Conservation (phyloP, 1,140 invertebrate species). For the Nasonia longicornis region DNA sequence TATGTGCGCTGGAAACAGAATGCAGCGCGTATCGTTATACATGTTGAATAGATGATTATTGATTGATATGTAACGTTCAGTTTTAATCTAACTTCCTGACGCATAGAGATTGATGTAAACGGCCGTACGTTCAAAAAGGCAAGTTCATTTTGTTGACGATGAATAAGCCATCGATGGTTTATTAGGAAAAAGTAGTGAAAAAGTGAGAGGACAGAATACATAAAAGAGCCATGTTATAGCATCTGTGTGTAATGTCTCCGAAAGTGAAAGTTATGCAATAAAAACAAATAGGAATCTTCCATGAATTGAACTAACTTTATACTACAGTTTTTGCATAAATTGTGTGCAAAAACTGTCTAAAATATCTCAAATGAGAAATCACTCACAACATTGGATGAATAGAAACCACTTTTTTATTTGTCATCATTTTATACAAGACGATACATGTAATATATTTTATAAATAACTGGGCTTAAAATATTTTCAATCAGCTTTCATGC, state of each 20-base stretch:
- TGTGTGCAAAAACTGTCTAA: not conserved
- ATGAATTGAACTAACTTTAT: not conserved
- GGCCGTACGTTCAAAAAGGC: not conserved
- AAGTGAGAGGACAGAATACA: conserved; percentile 12
- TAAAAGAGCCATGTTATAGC: conserved; percentile 4
- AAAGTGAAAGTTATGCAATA: conserved; percentile 46
- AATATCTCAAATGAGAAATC: not conserved
- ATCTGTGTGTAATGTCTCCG: conserved; percentile 13
- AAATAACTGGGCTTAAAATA: no score
- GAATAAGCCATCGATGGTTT: not conserved
- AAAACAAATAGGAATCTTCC: conserved; percentile 28
- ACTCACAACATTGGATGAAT: no score
- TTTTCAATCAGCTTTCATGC: no score
- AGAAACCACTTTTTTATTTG: no score
- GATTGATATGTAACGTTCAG: no score
- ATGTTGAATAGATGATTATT: no score
- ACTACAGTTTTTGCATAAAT: not conserved
- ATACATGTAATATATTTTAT: no score
- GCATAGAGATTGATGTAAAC: not conserved
- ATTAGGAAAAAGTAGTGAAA: not conserved
- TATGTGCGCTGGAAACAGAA: no score
- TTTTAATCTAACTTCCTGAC: no score
- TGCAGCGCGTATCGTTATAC: no score
- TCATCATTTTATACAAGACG: no score
- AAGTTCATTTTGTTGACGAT: conserved; percentile 3